These are phyloP conservation scores for Lycopodina hypogea DNA, from an alignment of 37 sponge, comb jelly and placozoan species.

Conservation along the genomic window DNA sequence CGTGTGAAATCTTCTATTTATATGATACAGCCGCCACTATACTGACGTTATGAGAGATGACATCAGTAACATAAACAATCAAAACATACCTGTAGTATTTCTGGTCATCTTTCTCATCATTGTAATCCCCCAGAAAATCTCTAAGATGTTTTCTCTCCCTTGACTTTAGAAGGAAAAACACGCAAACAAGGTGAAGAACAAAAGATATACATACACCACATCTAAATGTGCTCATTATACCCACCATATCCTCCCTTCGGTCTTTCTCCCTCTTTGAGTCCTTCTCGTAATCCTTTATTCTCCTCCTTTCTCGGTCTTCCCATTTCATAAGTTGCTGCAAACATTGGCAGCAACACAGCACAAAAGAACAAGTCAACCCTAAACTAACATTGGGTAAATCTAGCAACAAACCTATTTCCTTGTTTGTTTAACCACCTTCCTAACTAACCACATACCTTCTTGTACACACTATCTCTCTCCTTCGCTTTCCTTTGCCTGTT, in stretches of 20 bases:
- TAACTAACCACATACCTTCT: slow-evolving; percentile 33
- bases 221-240: neutral
- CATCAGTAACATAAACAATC: no score
- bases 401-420: no score
- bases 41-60: neutral
- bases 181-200: neutral
- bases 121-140: slow-evolving; percentile 86
- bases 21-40: no score
- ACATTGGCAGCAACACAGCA: neutral
- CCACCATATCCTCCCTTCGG: slow-evolving; percentile 71
- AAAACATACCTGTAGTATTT: slow-evolving; percentile 86
- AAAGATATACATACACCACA: neutral
- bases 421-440: no score
- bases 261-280: slow-evolving; percentile 66
- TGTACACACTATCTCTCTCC: slow-evolving; percentile 69
- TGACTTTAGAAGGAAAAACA: slow-evolving; percentile 41
- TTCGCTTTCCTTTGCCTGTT: slow-evolving; percentile 43
- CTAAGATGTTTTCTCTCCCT: slow-evolving; percentile 63
- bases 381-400: no score
- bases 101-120: slow-evolving; percentile 93
- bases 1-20: no score
- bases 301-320: slow-evolving; percentile 83
- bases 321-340: slow-evolving; percentile 64
- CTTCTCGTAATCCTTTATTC: slow-evolving; percentile 67
- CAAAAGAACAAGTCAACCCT: no score